Percentiles rank a stretch among this genome's conserved stretches.
phyloP scores from a whole-genome alignment of 2,888 invertebrate genomes.

The Meganola albula region DNA sequence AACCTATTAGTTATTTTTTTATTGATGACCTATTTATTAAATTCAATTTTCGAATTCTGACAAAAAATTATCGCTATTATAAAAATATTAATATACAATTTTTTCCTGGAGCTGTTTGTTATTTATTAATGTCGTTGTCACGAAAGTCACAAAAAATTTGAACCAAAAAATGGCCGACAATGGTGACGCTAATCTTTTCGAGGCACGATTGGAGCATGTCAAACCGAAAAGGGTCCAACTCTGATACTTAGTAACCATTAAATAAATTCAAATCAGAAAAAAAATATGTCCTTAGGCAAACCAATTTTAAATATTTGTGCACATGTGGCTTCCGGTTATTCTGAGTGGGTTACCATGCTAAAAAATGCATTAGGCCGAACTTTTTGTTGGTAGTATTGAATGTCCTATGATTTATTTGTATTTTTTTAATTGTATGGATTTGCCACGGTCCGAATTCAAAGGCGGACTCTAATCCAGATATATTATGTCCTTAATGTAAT shows the following conservation, averaged over 20 bases:
- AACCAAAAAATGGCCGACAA: constrained; percentile 64
- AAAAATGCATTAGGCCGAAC: constrained; percentile 45
- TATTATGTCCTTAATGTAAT: constrained; percentile 32
- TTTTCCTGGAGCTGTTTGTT: constrained; percentile 58
- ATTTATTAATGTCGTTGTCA: constrained; percentile 69
- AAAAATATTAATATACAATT: constrained; percentile 54
- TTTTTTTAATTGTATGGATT: constrained; percentile 30
- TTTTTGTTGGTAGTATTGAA: constrained; percentile 45
- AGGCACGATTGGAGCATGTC: constrained; percentile 57
- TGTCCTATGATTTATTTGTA: constrained; percentile 49
- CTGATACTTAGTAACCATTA: constrained; percentile 71
- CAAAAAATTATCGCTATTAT: constrained; percentile 37
- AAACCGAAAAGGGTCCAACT: constrained; percentile 63
- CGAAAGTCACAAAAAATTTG: constrained; percentile 49
- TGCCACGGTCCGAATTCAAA: constrained; percentile 34
- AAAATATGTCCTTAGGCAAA: constrained; percentile 61
- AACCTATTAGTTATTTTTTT: too few relatives aligned
- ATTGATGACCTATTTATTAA: too few relatives aligned
- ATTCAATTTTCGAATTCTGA: constrained; percentile 32
- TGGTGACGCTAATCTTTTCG: constrained; percentile 66
- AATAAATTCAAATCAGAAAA: constrained; percentile 65
- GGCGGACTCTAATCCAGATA: constrained; percentile 38
- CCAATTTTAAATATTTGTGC: constrained; percentile 74
- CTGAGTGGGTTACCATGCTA: constrained; percentile 74
- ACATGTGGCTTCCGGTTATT: constrained; percentile 75